Base-by-base conservation (phyloP, 2,888 invertebrate species). In the Nomada ruficornis region DNA sequence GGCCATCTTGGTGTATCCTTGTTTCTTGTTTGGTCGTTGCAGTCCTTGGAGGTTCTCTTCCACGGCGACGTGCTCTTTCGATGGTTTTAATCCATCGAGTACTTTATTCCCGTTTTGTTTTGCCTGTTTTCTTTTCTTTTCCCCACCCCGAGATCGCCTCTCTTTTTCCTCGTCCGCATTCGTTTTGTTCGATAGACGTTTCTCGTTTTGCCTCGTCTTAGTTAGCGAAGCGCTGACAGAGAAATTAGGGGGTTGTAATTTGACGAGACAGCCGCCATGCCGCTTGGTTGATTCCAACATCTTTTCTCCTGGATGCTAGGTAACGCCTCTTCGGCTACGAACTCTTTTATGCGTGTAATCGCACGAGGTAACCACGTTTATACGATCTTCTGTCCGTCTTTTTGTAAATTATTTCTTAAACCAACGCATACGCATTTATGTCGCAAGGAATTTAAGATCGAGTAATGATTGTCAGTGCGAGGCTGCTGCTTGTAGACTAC, bases 211-310 rank as follows among this genome's bases (percentile, higher is more conserved):
- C 47, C 55, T 1, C 15, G 44, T 44, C 44, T 55, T 13, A 47
- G 54, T 57, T 55, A 63, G 26, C 44, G 18, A 52, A 26, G 29
- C 70, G 63, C 18, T 47, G 76, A 63, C 70, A 70, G 62, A 60
- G 70, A 70, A 76, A 76, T 63, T 62, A 23, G 63, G 54, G 71
- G 71, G 76, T 50, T 47, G 70, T 63, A 63, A 71, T 71, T 55
- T 4, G 55, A 71, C 44, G 26, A 44, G 44, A 20, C 64, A 26
- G 36, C 52, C 55, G 55, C 18, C 62, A 52, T 52, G 36, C 62
- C 36, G 29, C 47, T 36, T 23, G 55, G 29, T 62, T 54, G n/a
- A 54, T 55, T 76, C 54, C 18, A 13, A 18, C n/a, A 15, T 57
- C 42, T 55, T 18, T 0, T n/a, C 13, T 18, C 15, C n/a, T 47